phyloP scores from a whole-genome alignment of 2,797 vertebrate genomes.

The Chelon auratus region DNA sequence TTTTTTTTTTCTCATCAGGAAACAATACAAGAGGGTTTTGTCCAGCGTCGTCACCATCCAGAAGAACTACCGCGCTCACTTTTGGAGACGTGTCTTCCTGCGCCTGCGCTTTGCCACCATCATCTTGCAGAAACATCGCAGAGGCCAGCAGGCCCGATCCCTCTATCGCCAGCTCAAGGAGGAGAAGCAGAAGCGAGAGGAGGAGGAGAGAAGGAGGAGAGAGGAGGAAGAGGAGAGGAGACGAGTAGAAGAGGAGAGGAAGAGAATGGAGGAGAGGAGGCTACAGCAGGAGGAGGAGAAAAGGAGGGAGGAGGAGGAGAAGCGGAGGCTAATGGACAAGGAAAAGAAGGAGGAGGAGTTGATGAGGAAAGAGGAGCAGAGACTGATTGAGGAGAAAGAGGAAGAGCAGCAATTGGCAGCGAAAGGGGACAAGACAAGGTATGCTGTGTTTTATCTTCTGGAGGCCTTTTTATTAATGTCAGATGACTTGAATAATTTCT shows the following conservation, averaged over 20 bases:
- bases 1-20: slow-evolving; percentile 78
- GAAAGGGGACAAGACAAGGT: slow-evolving; percentile 71
- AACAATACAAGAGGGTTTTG: slow-evolving; percentile 87
- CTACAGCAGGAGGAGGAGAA: slow-evolving; percentile 75
- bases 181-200: slow-evolving; percentile 79
- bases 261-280: slow-evolving; percentile 69
- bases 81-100: slow-evolving; percentile 87
- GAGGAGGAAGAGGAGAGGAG: slow-evolving; percentile 79
- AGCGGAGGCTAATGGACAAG: slow-evolving; percentile 37
- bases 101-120: slow-evolving; percentile 84
- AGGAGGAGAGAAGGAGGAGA: slow-evolving; percentile 75
- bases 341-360: slow-evolving; percentile 53
- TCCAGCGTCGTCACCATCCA: slow-evolving; percentile 90
- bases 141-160: slow-evolving; percentile 86
- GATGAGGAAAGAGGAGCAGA: slow-evolving; percentile 50
- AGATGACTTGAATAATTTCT: not conserved
- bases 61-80: slow-evolving; percentile 92
- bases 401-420: slow-evolving; percentile 58
- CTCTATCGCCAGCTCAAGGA: slow-evolving; percentile 83
- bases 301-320: slow-evolving; percentile 43
- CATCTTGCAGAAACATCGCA: slow-evolving; percentile 90
- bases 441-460: not conserved
- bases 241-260: slow-evolving; percentile 74
- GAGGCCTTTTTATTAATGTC: not conserved
- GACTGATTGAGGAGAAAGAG: slow-evolving; percentile 59